These are phyloP conservation scores for Gari tellinella DNA, from an alignment of 2,888 invertebrate genomes.

Conservation along the genomic window DNA sequence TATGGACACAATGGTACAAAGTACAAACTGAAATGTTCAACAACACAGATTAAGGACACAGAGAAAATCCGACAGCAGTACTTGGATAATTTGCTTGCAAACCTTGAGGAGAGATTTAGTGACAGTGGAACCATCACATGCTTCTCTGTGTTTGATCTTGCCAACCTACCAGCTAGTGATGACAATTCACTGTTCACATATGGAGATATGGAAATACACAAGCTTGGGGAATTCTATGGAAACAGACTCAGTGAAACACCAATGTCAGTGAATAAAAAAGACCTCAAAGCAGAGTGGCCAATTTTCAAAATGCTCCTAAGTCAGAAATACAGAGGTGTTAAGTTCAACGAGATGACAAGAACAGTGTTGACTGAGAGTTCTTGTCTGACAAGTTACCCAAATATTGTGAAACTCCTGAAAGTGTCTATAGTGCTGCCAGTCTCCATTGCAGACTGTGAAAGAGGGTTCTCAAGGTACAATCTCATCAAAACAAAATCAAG, in stretches of 20 bases:
- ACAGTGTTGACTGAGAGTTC: background rate
- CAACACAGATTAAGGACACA: too few relatives aligned
- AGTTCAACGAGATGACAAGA: background rate
- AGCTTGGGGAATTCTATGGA: conserved; percentile 6
- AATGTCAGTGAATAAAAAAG: conserved; percentile 3
- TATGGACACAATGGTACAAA: too few relatives aligned
- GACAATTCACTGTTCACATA: too few relatives aligned
- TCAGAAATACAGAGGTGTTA: background rate
- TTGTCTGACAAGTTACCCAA: background rate
- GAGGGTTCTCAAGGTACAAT: conserved; percentile 16
- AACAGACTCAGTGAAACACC: background rate
- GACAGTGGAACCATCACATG: too few relatives aligned
- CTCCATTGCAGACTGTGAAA: conserved; percentile 26
- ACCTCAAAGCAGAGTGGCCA: conserved; percentile 2
- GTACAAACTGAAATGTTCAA: too few relatives aligned
- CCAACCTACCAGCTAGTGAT: too few relatives aligned
- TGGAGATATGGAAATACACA: background rate
- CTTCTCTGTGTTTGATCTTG: too few relatives aligned
- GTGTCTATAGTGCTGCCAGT: conserved; percentile 8
- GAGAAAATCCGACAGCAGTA: too few relatives aligned
- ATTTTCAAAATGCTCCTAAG: conserved; percentile 2
- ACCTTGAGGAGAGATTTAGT: too few relatives aligned
- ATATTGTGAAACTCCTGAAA: conserved; percentile 2
- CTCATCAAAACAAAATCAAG: conserved; percentile 17
- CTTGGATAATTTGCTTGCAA: too few relatives aligned